These are phyloP conservation scores for Caenorhabditis sp. DNA, from an alignment of 2,888 invertebrate species.

Conservation along the genomic window DNA sequence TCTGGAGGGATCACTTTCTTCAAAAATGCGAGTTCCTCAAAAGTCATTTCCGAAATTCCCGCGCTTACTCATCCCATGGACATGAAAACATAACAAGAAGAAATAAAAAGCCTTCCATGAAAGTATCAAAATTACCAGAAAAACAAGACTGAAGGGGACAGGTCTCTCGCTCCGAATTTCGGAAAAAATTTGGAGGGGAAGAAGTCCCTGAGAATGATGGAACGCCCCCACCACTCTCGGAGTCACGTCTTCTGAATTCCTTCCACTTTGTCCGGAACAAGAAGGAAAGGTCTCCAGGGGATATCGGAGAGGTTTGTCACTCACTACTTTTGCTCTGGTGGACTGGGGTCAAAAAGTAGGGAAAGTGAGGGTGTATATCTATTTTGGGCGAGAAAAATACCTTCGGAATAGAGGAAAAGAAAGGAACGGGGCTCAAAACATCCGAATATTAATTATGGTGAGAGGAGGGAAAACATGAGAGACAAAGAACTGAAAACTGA, in stretches of 20 bases:
- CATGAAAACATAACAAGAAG: neutral
- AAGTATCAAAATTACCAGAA: neutral
- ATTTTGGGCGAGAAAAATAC: neutral
- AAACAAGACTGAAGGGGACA: conserved; percentile 14
- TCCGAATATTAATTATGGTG: neutral
- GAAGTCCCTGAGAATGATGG: conserved; percentile 46
- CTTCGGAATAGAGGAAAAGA: neutral
- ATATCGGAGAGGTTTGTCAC: conserved; percentile 16
- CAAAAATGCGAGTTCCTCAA: no score
- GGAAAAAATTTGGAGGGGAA: neutral
- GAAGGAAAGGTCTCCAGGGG: conserved; percentile 7
- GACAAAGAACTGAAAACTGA: neutral
- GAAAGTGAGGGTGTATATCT: neutral
- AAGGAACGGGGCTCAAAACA: neutral
- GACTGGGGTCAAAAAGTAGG: conserved; percentile 7
- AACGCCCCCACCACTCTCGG: neutral
- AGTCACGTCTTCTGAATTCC: conserved; percentile 3
- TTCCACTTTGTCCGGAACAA: conserved; percentile 1
- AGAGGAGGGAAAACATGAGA: neutral
- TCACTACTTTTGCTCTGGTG: no score
- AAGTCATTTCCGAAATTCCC: no score
- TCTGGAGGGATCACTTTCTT: no score
- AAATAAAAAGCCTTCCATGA: no score
- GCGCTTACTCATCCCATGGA: neutral
- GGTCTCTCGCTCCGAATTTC: neutral